Evolutionary conservation across 2,888 invertebrate species (phyloP).

Genomic region (Scaptomyza cyrtandrae): DNA sequence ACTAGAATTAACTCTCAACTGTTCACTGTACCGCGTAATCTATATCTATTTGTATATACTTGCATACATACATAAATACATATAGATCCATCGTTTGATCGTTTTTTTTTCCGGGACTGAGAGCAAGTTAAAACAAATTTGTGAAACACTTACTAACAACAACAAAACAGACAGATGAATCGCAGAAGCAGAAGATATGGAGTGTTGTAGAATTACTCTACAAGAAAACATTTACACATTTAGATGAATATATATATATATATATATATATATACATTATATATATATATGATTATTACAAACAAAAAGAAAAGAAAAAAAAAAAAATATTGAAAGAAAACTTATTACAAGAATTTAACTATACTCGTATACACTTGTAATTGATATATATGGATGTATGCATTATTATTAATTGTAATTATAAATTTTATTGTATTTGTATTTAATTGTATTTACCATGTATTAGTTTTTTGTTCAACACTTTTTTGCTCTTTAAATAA

Average conservation of each 20-base stretch:
- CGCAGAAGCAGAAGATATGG: constrained; percentile 1
- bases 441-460: constrained; percentile 78
- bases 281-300: constrained; percentile 34
- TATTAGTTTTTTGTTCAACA: constrained; percentile 83
- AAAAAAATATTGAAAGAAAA: background rate
- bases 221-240: constrained; percentile 33
- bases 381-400: constrained; percentile 62
- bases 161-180: constrained; percentile 1
- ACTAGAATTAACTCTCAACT: constrained; percentile 13
- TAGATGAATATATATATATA: constrained; percentile 27
- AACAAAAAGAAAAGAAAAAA: background rate
- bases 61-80: constrained; percentile 20
- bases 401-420: constrained; percentile 59
- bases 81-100: background rate
- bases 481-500: constrained; percentile 82
- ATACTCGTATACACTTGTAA: constrained; percentile 63
- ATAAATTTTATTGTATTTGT: constrained; percentile 82
- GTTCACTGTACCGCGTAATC: constrained; percentile 22
- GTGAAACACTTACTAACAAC: constrained; percentile 16
- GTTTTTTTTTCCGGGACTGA: background rate
- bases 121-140: constrained; percentile 21
- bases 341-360: constrained; percentile 60
- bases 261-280: constrained; percentile 3
- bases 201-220: constrained; percentile 20
- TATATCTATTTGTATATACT: constrained; percentile 28